phyloP scores from a whole-genome alignment of 2,113 vertebrate genomes.

The Colius striatus region DNA sequence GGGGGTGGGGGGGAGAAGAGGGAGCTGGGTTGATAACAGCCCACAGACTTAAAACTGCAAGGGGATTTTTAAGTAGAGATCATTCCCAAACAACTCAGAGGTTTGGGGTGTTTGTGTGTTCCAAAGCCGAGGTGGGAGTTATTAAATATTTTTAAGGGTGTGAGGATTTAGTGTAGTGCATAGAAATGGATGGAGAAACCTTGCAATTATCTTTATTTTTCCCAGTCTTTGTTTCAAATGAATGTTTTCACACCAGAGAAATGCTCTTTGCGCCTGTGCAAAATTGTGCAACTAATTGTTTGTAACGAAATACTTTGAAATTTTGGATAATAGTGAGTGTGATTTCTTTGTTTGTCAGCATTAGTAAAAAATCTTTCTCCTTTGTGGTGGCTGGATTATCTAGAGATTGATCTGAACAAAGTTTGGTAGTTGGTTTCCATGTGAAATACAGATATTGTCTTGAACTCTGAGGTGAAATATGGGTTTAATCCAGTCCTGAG shows the following conservation, averaged over 20 bases:
- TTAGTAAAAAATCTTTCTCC: neutral
- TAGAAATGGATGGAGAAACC: neutral
- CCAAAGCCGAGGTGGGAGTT: neutral
- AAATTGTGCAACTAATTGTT: neutral
- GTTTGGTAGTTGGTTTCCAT: neutral
- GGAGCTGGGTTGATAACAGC: neutral
- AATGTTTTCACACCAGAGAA: neutral
- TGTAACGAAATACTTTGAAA: neutral
- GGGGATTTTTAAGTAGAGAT: neutral
- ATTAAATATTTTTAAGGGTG: neutral
- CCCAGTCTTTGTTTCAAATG: neutral
- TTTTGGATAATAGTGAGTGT: accelerated
- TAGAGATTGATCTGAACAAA: neutral
- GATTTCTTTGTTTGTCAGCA: neutral
- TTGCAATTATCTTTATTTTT: neutral
- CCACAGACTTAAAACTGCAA: neutral
- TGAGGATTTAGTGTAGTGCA: accelerated
- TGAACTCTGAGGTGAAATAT: neutral
- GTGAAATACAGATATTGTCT: neutral
- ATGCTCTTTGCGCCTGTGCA: accelerated
- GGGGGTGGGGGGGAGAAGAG: neutral
- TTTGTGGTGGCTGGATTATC: neutral
- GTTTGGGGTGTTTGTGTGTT: neutral
- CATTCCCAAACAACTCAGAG: neutral
- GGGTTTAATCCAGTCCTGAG: neutral